Evolutionary conservation across 2,888 invertebrate species (phyloP).

Genomic region (Aspidiotus destructor): DNA sequence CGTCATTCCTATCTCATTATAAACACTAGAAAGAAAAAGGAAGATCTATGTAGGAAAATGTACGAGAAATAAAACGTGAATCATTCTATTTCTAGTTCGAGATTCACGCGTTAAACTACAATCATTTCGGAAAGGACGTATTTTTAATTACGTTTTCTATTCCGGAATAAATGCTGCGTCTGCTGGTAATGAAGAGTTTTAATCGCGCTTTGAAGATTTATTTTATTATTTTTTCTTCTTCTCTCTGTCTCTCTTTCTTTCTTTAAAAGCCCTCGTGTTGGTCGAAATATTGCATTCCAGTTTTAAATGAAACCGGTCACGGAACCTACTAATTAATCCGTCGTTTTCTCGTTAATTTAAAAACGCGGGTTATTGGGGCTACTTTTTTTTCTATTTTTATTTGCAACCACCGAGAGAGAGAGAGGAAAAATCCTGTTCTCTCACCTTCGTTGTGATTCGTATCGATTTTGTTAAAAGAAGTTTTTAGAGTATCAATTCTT

Average conservation of each 20-base stretch:
- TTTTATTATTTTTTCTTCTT: slow-evolving; percentile 7
- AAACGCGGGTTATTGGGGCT: slow-evolving; percentile 23
- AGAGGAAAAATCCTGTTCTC: slow-evolving; percentile 3
- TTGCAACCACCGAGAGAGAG: slow-evolving; percentile 12
- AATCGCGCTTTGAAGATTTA: slow-evolving; percentile 15
- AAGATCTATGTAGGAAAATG: no score
- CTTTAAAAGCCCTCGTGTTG: not conserved
- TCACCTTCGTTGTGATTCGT: slow-evolving; percentile 2
- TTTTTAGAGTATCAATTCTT: not conserved
- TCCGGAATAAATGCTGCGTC: not conserved
- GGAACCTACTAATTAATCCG: slow-evolving; percentile 29
- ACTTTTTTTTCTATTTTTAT: slow-evolving; percentile 6
- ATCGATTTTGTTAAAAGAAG: slow-evolving; percentile 2
- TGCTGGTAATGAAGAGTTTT: slow-evolving; percentile 1
- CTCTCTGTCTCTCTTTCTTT: slow-evolving; percentile 3
- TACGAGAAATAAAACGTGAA: no score
- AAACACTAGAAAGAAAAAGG: no score
- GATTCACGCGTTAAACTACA: not conserved
- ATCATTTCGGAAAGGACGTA: slow-evolving; percentile 1
- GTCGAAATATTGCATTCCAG: slow-evolving; percentile 13
- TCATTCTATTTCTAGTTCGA: no score
- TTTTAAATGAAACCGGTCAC: slow-evolving; percentile 30
- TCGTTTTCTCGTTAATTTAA: slow-evolving; percentile 23
- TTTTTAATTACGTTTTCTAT: slow-evolving; percentile 1
- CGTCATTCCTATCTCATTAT: no score